Evolutionary conservation across 1,140 invertebrate species (phyloP).

Genomic region (Lepidostoma basale): DNA sequence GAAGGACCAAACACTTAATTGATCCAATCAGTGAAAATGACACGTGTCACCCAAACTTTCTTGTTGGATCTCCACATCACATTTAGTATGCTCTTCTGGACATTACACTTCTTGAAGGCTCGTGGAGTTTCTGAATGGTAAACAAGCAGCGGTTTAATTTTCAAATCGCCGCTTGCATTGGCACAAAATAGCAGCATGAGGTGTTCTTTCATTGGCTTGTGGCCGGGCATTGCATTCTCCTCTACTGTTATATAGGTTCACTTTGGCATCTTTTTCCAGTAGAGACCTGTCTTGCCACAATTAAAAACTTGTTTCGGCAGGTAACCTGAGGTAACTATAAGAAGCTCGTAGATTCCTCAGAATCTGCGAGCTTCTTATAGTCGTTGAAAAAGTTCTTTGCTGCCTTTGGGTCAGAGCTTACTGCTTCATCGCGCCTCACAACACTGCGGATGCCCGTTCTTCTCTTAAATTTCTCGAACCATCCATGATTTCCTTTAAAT

Average conservation of each 20-base stretch:
- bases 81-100: slow-evolving; percentile 48
- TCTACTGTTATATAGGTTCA: slow-evolving; percentile 53
- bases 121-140: not conserved
- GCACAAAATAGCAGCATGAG: slow-evolving; percentile 51
- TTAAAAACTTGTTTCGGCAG: slow-evolving; percentile 52
- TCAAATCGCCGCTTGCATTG: slow-evolving; percentile 54
- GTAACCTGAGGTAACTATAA: slow-evolving; percentile 47
- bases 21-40: slow-evolving; percentile 50
- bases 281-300: slow-evolving; percentile 50
- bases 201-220: slow-evolving; percentile 57
- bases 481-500: too few relatives aligned
- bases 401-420: slow-evolving; percentile 1
- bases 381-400: not conserved
- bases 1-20: slow-evolving; percentile 48
- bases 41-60: slow-evolving; percentile 52
- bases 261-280: slow-evolving; percentile 50
- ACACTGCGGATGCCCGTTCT: slow-evolving; percentile 17
- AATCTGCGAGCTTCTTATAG: too few relatives aligned
- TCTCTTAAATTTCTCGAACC: slow-evolving; percentile 20
- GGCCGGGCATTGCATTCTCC: slow-evolving; percentile 50
- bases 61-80: slow-evolving; percentile 50
- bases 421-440: slow-evolving; percentile 16
- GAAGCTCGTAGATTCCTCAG: too few relatives aligned
- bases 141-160: slow-evolving; percentile 26
- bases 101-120: slow-evolving; percentile 44